phyloP scores from a whole-genome alignment of 2,888 invertebrate genomes.

The Celastrina argiolus region DNA sequence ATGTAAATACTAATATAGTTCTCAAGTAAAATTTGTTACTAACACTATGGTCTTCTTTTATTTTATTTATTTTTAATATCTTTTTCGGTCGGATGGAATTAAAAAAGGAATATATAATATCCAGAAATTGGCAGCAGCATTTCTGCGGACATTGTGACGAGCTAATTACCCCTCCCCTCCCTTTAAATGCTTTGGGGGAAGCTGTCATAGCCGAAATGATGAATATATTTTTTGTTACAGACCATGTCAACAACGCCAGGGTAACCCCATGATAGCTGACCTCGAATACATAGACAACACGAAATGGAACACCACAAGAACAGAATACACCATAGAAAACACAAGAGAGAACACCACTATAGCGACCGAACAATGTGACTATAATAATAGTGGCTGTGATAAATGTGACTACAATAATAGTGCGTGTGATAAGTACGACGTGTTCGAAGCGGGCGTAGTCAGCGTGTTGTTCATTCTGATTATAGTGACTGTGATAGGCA shows the following conservation, averaged over 20 bases:
- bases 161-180: no score
- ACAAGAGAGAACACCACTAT: constrained; percentile 48
- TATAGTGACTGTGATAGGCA: constrained; percentile 88
- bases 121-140: no score
- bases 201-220: no score
- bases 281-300: constrained; percentile 41
- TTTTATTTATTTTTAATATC: no score
- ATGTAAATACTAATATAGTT: no score
- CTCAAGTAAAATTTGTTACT: no score
- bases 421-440: constrained; percentile 47
- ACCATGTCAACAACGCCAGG: constrained; percentile 27
- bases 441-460: constrained; percentile 79
- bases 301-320: constrained; percentile 59
- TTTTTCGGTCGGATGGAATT: no score
- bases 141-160: no score
- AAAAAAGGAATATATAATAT: no score
- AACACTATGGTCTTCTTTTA: no score
- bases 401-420: neutral
- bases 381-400: neutral
- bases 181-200: no score
- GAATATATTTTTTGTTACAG: constrained; percentile 37
- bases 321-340: constrained; percentile 52
- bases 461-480: constrained; percentile 82
- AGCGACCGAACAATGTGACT: constrained; percentile 20
- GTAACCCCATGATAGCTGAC: constrained; percentile 59